Conservation (phyloP, 2,888 invertebrate genomes). For the Drosophila buzzatii region DNA sequence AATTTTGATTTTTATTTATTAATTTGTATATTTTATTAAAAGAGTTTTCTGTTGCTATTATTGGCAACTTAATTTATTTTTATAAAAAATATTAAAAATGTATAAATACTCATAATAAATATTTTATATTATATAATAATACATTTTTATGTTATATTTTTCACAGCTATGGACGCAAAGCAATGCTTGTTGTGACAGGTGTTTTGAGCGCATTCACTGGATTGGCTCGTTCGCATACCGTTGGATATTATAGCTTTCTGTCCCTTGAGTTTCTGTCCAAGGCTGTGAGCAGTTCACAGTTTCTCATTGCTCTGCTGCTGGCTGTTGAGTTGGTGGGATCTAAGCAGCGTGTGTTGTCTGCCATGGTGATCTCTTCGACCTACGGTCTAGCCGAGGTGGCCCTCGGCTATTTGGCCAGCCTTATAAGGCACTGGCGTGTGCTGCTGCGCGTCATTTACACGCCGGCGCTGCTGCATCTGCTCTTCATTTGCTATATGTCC, state of each 20-base stretch:
- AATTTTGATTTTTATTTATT: no score
- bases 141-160: no score
- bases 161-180: constrained; percentile 87
- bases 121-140: no score
- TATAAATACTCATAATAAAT: no score
- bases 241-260: constrained; percentile 89
- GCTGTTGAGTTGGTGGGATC: constrained; percentile 92
- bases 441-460: constrained; percentile 88
- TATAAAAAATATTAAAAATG: no score
- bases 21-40: no score
- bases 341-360: constrained; percentile 89
- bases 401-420: constrained; percentile 89
- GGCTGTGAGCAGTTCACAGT: constrained; percentile 89
- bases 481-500: constrained; percentile 89
- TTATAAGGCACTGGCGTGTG: constrained; percentile 89
- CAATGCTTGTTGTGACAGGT: constrained; percentile 86
- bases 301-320: constrained; percentile 89
- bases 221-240: constrained; percentile 88
- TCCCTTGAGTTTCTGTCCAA: constrained; percentile 90
- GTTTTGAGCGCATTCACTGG: constrained; percentile 88
- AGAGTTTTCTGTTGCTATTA: no score
- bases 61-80: no score
- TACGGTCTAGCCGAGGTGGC: constrained; percentile 89
- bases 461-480: constrained; percentile 89
- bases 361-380: constrained; percentile 89